phyloP scores from a whole-genome alignment of 2,888 invertebrate species.

The Unio pictorum region DNA sequence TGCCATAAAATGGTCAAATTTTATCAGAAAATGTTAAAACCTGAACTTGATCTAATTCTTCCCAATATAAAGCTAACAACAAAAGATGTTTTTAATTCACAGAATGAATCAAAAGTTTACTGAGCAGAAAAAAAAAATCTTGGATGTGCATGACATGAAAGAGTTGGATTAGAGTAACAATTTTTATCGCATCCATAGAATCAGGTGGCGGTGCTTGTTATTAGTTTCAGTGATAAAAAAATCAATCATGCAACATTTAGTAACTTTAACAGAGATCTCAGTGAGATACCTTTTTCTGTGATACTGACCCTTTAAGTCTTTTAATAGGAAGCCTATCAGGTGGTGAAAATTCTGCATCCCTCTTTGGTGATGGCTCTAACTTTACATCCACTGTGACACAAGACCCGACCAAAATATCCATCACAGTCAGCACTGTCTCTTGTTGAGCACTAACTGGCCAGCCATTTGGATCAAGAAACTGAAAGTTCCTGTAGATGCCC shows the following conservation, averaged over 20 bases:
- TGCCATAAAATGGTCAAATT: too few relatives aligned
- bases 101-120: too few relatives aligned
- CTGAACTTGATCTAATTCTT: too few relatives aligned
- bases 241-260: not conserved
- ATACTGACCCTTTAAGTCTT: constrained; percentile 33
- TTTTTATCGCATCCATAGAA: too few relatives aligned
- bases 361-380: constrained; percentile 5
- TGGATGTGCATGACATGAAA: too few relatives aligned
- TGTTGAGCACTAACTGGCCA: constrained; percentile 65
- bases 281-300: not conserved
- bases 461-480: constrained; percentile 60
- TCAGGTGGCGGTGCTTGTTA: too few relatives aligned
- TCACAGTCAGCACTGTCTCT: constrained; percentile 53
- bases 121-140: too few relatives aligned
- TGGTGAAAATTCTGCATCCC: constrained; percentile 11
- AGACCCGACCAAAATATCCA: constrained; percentile 54
- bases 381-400: constrained; percentile 34
- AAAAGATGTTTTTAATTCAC: too few relatives aligned
- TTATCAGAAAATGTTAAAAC: too few relatives aligned
- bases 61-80: too few relatives aligned
- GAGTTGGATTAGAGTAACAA: too few relatives aligned
- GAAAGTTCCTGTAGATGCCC: constrained; percentile 5
- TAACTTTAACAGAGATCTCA: not conserved
- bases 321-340: constrained; percentile 32
- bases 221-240: not conserved